Conservation (phyloP, 1,140 invertebrate species). For the Drosophila saltans region DNA sequence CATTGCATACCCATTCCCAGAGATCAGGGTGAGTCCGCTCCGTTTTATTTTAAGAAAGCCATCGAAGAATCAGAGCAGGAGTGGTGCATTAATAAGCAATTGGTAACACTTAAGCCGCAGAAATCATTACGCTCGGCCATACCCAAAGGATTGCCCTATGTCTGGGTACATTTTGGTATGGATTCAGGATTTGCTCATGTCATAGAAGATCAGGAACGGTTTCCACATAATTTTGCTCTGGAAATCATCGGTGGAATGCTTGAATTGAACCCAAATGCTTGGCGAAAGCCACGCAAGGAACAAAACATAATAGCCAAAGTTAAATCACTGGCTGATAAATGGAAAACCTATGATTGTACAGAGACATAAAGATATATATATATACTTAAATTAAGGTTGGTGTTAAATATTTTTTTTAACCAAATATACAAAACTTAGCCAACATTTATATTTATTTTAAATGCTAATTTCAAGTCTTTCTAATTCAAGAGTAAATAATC, state of each 20-base stretch:
- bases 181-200: slow-evolving; percentile 97
- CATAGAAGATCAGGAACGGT: slow-evolving; percentile 95
- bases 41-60: slow-evolving; percentile 99
- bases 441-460: no score
- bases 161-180: slow-evolving; percentile 96
- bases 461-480: no score
- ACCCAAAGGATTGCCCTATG: slow-evolving; percentile 97
- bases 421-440: not conserved
- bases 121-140: slow-evolving; percentile 91
- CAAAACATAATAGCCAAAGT: slow-evolving; percentile 70
- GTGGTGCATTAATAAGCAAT: slow-evolving; percentile 97
- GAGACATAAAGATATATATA: slow-evolving; percentile 3
- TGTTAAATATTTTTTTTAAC: not conserved
- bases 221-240: slow-evolving; percentile 96
- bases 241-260: slow-evolving; percentile 98
- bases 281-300: slow-evolving; percentile 92
- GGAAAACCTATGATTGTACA: slow-evolving; percentile 73
- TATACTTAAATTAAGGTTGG: not conserved
- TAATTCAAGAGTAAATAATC: no score
- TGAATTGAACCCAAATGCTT: slow-evolving; percentile 92
- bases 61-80: slow-evolving; percentile 96
- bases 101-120: slow-evolving; percentile 90
- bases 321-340: slow-evolving; percentile 67
- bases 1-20: slow-evolving; percentile 95
- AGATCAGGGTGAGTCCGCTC: slow-evolving; percentile 86